These are phyloP conservation scores for Pseudorhiza aurosa DNA, from an alignment of 30 jellyfish, hydroid and myxozoan genomes.

Conservation along the genomic window DNA sequence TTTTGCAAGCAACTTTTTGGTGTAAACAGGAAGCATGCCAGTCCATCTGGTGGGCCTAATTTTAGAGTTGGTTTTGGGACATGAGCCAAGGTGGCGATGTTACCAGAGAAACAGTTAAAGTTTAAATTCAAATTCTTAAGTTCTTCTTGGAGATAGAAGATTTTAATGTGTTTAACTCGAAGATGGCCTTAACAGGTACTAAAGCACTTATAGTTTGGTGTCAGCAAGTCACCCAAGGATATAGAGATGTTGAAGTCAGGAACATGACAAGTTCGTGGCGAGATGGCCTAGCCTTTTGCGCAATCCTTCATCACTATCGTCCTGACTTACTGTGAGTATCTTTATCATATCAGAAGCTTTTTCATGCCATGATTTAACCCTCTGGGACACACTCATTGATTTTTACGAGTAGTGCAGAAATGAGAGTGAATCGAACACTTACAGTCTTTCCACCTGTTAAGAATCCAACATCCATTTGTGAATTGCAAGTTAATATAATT, in stretches of 20 bases:
- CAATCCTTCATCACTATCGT: conserved; percentile 88
- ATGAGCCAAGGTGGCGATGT: not conserved
- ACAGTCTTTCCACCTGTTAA: too few relatives aligned
- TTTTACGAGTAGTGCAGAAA: too few relatives aligned
- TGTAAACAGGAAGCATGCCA: too few relatives aligned
- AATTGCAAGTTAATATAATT: too few relatives aligned
- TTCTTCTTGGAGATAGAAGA: too few relatives aligned
- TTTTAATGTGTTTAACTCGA: not conserved
- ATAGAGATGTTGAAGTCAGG: conserved; percentile 73
- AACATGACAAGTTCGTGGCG: conserved; percentile 96
- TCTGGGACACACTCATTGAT: too few relatives aligned
- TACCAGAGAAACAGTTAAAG: too few relatives aligned
- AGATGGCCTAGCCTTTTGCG: conserved; percentile 97
- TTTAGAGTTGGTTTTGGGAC: not conserved
- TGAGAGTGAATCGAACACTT: too few relatives aligned
- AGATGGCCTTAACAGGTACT: conserved; percentile 84
- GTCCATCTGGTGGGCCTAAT: not conserved
- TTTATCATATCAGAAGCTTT: not conserved
- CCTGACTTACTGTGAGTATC: conserved; percentile 88
- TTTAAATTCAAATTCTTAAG: too few relatives aligned
- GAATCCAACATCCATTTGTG: too few relatives aligned
- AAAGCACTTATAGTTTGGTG: conserved; percentile 92
- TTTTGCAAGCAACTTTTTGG: too few relatives aligned
- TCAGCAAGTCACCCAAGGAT: conserved; percentile 78
- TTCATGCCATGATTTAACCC: not conserved